These are phyloP conservation scores for Pocillopora verrucosa DNA, from an alignment of 64 coral and sea anemone species.

Conservation along the genomic window DNA sequence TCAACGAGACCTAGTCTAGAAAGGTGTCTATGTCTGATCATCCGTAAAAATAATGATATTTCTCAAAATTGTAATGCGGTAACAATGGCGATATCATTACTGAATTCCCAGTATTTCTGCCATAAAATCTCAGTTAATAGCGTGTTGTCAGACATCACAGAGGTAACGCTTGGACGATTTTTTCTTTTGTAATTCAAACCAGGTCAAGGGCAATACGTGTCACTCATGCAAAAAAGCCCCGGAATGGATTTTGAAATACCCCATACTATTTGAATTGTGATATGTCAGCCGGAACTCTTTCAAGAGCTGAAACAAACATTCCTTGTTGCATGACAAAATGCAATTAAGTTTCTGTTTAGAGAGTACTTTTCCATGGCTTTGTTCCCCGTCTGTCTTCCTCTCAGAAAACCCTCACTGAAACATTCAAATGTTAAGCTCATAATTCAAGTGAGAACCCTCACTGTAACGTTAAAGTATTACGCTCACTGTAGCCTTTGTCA, in stretches of 20 bases:
- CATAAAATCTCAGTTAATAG: not conserved
- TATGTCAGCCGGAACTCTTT: not conserved
- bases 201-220: not conserved
- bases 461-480: too few species aligned
- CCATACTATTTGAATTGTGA: not conserved
- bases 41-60: not conserved
- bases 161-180: not conserved
- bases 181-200: slow-evolving; percentile 22
- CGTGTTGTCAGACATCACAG: not conserved
- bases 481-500: too few species aligned
- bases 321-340: not conserved
- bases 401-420: too few species aligned
- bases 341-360: slow-evolving; percentile 14
- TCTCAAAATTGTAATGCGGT: not conserved
- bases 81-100: not conserved
- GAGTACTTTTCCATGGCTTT: not conserved
- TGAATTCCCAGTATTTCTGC: not conserved
- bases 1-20: not conserved
- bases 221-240: not conserved
- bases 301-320: not conserved
- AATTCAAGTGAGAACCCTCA: too few species aligned
- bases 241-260: not conserved
- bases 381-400: not conserved
- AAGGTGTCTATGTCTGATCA: not conserved
- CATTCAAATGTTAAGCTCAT: too few species aligned